phyloP scores from a whole-genome alignment of 2,113 vertebrate genomes.

The Rissa tridactyla region DNA sequence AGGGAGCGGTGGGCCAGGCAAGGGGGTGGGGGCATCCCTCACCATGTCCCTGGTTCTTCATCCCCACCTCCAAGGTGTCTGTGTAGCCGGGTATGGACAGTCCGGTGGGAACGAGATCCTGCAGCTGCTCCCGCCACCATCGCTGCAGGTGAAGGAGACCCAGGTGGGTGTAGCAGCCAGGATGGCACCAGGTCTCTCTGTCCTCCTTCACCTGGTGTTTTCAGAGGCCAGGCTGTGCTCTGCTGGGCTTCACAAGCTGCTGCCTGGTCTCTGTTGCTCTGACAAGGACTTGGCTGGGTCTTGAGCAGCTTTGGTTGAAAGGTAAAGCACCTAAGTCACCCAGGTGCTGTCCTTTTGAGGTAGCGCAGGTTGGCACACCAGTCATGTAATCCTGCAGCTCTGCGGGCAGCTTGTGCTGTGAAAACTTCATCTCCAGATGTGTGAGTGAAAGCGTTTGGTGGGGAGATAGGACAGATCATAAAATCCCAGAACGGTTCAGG shows the following conservation, averaged over 20 bases:
- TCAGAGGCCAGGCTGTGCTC: not conserved
- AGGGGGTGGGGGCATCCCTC: not conserved
- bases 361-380: fast-evolving
- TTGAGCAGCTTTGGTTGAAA: not conserved
- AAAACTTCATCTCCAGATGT: not conserved
- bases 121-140: slow-evolving; percentile 82
- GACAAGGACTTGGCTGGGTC: no score
- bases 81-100: slow-evolving; percentile 78
- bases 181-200: no score
- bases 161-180: slow-evolving; percentile 73
- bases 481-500: no score
- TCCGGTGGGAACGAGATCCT: slow-evolving; percentile 82
- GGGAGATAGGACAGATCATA: not conserved
- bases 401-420: not conserved
- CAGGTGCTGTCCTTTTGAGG: not conserved
- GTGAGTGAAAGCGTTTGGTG: fast-evolving
- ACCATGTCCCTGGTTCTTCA: not conserved
- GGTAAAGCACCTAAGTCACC: not conserved
- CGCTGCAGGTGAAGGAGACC: slow-evolving; percentile 79
- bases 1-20: not conserved
- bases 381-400: not conserved
- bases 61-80: slow-evolving; percentile 67
- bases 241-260: not conserved
- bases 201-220: not conserved
- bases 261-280: not conserved